Evolutionary conservation across 1,140 invertebrate species (phyloP), one percentile per base, ranked within the genome.

Genomic region (Drosophila punjabiensis): DNA sequence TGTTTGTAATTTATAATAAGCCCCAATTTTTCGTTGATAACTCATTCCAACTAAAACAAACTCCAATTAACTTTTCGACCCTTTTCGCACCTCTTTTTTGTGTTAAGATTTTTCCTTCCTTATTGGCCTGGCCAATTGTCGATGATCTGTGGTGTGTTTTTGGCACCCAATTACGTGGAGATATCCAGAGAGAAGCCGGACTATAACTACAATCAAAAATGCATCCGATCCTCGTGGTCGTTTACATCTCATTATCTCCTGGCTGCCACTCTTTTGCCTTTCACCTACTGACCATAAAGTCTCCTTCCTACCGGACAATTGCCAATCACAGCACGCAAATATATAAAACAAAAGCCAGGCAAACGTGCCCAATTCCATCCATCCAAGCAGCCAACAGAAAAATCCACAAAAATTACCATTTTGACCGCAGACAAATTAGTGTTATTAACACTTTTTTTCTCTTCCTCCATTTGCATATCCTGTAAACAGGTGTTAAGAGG

Each of bases 381-480:
- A 69, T 0, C 30, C 50, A 37, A 58, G 39, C 48, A 55, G 53
- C 53, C 70, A 70, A 74, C 68, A 53, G 55, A 79, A 79, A 79
- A 79, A 79, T 79, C 77, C 77, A 79, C 77, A 79, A 79, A 79
- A 79, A 79, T 79, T 79, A 79, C 77, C 77, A 79, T 79, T 79
- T 79, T 79, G 68, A 79, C 77, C 77, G 76, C 77, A 79, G 76
- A 79, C 77, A 79, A 79, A 79, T 79, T 79, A 79, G 77, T 79
- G 77, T 79, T 79, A 79, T 79, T 79, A 79, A 79, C 77, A 79
- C 77, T 79, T 79, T 79, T 79, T 79, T 79, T 69, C 68, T 71
- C 64, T 71, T 68, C 50, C 64, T 47, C 24, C 68, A 71, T 56
- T 71, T 52, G 32, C 7, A 56, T 47, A 56, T 56, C 64, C 64